Evolutionary conservation across 2,113 vertebrate genomes (phyloP), one percentile per base, ranked within the genome.

Genomic region (Raja brachyura): DNA sequence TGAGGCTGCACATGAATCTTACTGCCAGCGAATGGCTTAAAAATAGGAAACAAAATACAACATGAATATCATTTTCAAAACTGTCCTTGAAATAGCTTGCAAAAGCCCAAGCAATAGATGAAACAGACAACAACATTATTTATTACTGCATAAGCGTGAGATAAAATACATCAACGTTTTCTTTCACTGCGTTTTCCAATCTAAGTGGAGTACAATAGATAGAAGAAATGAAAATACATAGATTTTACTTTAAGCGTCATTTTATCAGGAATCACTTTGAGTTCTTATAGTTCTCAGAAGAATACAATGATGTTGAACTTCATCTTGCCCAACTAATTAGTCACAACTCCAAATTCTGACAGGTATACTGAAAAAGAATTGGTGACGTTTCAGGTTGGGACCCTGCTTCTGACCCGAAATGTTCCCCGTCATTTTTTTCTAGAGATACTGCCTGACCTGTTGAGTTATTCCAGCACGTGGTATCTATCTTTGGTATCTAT

Each of bases 1-100:
- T 99, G 98, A 81, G 96, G 96, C 93, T 99, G 98, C 25, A 99
- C 96, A 25, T 95, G 95, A 78, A 99, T 97, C 96, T 98, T 98
- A 93, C 94, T 96, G 94, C 95, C 95, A 22, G 96, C 96, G 68
- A 96, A 96, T 0, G 96, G 97, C 99, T 99, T 63, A 95, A 95
- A 94, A 93, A 94, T 22, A 94, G 93, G 54, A 66, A 93, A 78
- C 59, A 90, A 22, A 59, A 77, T 85, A 93, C 93, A 94, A 92
- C 93, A 93, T 93, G 16, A 94, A 93, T 75, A 94, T 13, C 22
- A 70, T 92, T 66, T 86, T 16, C 83, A 86, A 86, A 86, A 86
- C 4, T 61, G n/a, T 31, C n/a, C 28, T 59, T 86, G 28, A 63
- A 86, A 86, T n/a, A 31, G 56, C 8, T 73, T 33, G 61, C 28